Conservation (phyloP, 2,113 vertebrate species). For the Brachypteracias leptosomus region DNA sequence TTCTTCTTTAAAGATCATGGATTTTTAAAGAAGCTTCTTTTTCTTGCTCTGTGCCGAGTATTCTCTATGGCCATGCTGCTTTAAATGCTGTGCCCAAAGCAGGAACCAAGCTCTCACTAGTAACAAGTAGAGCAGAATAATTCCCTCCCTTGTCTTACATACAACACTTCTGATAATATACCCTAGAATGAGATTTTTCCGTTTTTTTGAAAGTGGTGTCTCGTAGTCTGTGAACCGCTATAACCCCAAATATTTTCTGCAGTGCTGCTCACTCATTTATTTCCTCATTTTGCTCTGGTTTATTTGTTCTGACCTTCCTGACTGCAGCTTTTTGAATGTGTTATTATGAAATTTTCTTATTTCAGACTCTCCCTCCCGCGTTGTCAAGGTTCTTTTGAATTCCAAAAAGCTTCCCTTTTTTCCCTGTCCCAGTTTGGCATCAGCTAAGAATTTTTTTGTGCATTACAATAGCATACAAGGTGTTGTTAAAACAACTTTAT, state of each 20-base stretch:
- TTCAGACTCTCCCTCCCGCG: background rate
- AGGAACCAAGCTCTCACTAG: background rate
- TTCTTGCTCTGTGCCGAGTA: background rate
- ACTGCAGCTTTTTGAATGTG: background rate
- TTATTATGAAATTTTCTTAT: background rate
- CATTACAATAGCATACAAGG: background rate
- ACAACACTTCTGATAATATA: background rate
- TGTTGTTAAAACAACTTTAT: background rate
- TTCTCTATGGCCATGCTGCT: background rate
- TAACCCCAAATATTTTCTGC: conserved; percentile 15
- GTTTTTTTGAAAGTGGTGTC: background rate
- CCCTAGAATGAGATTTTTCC: background rate
- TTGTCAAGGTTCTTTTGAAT: background rate
- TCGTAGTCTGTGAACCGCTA: background rate
- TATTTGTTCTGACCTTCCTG: background rate
- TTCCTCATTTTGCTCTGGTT: background rate
- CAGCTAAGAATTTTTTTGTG: background rate
- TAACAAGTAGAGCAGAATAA: conserved; percentile 64
- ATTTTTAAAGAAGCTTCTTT: background rate
- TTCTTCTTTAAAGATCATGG: background rate
- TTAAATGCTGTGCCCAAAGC: background rate
- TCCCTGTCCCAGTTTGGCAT: background rate
- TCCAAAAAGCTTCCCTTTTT: background rate
- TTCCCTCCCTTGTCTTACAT: conserved; percentile 5
- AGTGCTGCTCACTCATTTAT: background rate